Conservation (phyloP, 2,888 invertebrate species). For the Netelia fuscicornis region DNA sequence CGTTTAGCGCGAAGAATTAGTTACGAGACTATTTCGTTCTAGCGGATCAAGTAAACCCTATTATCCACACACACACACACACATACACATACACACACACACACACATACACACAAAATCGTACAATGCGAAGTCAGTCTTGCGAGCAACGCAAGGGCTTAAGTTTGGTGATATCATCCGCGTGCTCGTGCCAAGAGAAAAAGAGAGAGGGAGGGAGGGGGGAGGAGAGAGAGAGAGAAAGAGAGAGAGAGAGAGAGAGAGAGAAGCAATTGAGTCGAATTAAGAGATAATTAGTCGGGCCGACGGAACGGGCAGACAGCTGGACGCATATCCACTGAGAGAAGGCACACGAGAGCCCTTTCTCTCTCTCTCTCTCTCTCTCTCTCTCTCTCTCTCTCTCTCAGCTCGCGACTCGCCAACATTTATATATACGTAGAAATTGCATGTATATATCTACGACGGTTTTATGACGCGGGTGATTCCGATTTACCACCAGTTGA, state of each 20-base stretch:
- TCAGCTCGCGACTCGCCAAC: neutral
- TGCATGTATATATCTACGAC: constrained; percentile 1
- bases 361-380: constrained; percentile 11
- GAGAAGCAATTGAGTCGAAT: constrained; percentile 80
- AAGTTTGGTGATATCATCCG: constrained; percentile 73
- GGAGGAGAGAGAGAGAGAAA: constrained; percentile 34
- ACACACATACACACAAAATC: constrained; percentile 16
- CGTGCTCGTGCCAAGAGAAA: constrained; percentile 71
- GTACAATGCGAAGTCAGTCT: neutral
- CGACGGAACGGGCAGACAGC: constrained; percentile 78
- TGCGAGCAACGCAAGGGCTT: constrained; percentile 47
- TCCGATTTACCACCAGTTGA: constrained; percentile 35
- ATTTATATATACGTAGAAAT: neutral
- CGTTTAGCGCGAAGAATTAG: constrained; percentile 49
- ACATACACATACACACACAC: neutral
- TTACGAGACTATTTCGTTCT: constrained; percentile 39
- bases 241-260: constrained; percentile 57
- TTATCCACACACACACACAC: neutral
- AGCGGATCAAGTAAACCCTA: constrained; percentile 11
- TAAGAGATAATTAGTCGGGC: constrained; percentile 79
- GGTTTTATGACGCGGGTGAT: constrained; percentile 47
- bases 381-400: neutral
- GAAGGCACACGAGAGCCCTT: neutral
- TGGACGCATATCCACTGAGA: constrained; percentile 74
- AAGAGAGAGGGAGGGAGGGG: constrained; percentile 11